Evolutionary conservation across 2,113 vertebrate species (phyloP), one percentile per base, ranked within the genome.

Genomic region (Pionites leucogaster): DNA sequence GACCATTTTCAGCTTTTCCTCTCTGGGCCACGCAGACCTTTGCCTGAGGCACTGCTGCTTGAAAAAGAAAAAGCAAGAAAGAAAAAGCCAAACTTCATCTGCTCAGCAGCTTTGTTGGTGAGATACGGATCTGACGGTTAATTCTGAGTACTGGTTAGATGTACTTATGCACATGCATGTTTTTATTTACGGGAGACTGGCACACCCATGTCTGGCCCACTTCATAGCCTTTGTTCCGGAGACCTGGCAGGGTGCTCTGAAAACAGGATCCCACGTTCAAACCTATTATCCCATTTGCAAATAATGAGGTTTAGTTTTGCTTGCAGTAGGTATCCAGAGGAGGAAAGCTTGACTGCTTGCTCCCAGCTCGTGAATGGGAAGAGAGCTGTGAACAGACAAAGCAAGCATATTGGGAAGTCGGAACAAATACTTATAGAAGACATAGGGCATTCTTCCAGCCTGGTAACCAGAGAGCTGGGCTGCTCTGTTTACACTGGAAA

Each of bases 201-300:
- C 93, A 93, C 95, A 16, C 92, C 95, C 93, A 68, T 69, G 92
- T 93, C 93, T 96, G 93, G 72, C 62, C 93, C 35, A 17, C 57
- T 86, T 60, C 62, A 63, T 17, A 50, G 55, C 52, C 82, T 94
- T 92, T 95, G 92, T 84, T 92, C 86, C 47, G 64, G 46, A 83
- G 76, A 86, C 64, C 79, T 86, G 85, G 60, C 52, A 92, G 46
- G 33, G 55, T 60, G 81, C 86, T 50, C 81, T 68, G n/a, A 37
- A 92, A 95, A 72, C 68, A 84, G 33, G 50, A 77, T 78, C 69
- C 42, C 69, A 49, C 13, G 1, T 83, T 89, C 49, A 69, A 93
- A 68, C 22, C 20, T 35, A 47, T 67, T 42, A 86, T 77, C 86
- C 65, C 60, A 59, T 81, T 95, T 84, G 69, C 92, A 96, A 88